Evolutionary conservation across 2,888 invertebrate genomes (phyloP).

Genomic region (Acleris holmiana): DNA sequence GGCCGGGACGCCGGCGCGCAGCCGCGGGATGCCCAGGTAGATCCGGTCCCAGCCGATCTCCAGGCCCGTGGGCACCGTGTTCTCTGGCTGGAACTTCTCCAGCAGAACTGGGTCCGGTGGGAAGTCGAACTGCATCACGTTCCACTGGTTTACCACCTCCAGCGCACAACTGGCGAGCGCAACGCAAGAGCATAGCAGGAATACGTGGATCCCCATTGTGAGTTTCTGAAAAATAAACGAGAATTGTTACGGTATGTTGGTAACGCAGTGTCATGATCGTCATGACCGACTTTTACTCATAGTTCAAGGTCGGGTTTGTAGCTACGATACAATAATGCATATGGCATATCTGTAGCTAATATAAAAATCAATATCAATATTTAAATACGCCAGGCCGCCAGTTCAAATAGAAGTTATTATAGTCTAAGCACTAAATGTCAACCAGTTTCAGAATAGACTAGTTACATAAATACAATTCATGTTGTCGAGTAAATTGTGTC

Average conservation of each 20-base stretch:
- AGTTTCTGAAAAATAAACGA: slow-evolving; percentile 32
- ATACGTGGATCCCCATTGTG: slow-evolving; percentile 56
- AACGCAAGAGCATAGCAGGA: slow-evolving; percentile 60
- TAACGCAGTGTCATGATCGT: slow-evolving; percentile 50
- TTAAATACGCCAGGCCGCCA: not conserved
- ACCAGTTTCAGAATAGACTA: too few relatives aligned
- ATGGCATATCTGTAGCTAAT: too few relatives aligned
- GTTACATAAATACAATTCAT: too few relatives aligned
- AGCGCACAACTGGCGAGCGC: slow-evolving; percentile 73
- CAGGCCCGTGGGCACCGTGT: slow-evolving; percentile 90
- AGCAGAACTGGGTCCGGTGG: slow-evolving; percentile 85
- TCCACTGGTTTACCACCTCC: slow-evolving; percentile 89
- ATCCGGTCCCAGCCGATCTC: slow-evolving; percentile 89
- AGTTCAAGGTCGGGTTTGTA: too few relatives aligned
- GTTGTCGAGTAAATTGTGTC: too few relatives aligned
- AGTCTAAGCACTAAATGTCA: too few relatives aligned
- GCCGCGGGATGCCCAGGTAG: slow-evolving; percentile 90
- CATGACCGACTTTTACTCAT: slow-evolving; percentile 52
- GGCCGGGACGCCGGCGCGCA: slow-evolving; percentile 90
- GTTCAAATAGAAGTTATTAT: too few relatives aligned
- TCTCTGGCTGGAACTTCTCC: slow-evolving; percentile 87
- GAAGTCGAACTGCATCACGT: slow-evolving; percentile 87
- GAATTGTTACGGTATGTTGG: too few relatives aligned
- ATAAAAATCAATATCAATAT: slow-evolving; percentile 33
- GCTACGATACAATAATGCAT: too few relatives aligned